A percentile compares a stretch with the other conserved stretches of the same genome.
phyloP scores from a whole-genome alignment of 2,888 invertebrate species.

The Mactromeris polynyma region DNA sequence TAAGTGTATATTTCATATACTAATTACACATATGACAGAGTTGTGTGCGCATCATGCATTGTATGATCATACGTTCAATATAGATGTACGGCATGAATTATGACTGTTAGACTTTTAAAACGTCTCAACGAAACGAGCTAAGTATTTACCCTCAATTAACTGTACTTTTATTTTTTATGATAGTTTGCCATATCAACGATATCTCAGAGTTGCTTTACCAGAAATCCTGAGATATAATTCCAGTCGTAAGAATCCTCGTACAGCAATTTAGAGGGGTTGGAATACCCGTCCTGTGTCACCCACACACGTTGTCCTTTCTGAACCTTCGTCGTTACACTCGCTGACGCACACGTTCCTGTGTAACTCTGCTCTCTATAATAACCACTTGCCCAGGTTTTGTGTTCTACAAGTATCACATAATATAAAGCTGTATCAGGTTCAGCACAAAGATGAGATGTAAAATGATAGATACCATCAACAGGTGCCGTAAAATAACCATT shows the following conservation, averaged over 20 bases:
- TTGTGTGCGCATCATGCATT: too few relatives aligned
- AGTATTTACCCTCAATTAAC: too few relatives aligned
- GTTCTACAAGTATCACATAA: slow-evolving; percentile 3
- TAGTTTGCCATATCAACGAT: too few relatives aligned
- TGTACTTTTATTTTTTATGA: too few relatives aligned
- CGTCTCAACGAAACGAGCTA: too few relatives aligned
- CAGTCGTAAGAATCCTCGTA: slow-evolving; percentile 22
- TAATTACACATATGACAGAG: too few relatives aligned
- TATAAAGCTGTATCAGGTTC: not conserved
- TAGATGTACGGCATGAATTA: too few relatives aligned
- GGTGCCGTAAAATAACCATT: slow-evolving; percentile 22
- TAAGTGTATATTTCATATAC: too few relatives aligned
- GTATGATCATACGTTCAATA: too few relatives aligned
- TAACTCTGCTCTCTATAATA: not conserved
- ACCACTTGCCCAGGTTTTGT: not conserved
- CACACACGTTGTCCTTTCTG: not conserved
- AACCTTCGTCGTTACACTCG: slow-evolving; percentile 11
- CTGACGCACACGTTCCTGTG: slow-evolving; percentile 2
- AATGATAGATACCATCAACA: not conserved
- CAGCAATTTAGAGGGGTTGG: not conserved
- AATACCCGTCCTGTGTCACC: not conserved
- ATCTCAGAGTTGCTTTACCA: not conserved
- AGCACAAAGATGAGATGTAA: slow-evolving; percentile 6
- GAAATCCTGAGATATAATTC: slow-evolving; percentile 20
- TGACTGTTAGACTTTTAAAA: too few relatives aligned